phyloP scores from a whole-genome alignment of 2,797 vertebrate species.

The Mycteria americana region DNA sequence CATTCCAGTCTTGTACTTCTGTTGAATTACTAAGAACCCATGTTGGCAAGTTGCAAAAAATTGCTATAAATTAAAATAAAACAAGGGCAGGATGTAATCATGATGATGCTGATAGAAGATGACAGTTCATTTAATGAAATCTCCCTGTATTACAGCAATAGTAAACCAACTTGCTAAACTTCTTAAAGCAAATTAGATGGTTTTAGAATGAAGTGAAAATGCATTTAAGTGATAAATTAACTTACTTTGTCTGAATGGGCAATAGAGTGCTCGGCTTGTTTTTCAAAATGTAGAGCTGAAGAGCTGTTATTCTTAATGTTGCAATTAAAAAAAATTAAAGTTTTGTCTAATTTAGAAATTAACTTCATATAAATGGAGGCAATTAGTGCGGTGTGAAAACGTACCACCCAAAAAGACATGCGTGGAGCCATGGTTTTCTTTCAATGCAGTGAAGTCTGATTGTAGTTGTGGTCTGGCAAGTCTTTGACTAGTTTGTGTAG shows the following conservation, averaged over 20 bases:
- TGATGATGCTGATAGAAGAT: constrained; percentile 23
- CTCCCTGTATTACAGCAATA: not conserved
- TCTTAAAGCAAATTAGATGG: not conserved
- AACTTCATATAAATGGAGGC: not conserved
- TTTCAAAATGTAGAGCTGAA: not conserved
- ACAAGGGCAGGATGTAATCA: not conserved
- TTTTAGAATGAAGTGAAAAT: constrained; percentile 21
- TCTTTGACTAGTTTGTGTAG: not conserved
- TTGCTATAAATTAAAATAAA: constrained; percentile 24
- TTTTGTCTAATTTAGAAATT: not conserved
- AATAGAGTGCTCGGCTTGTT: not conserved
- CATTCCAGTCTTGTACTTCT: not conserved
- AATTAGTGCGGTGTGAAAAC: not conserved
- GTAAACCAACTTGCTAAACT: constrained; percentile 14
- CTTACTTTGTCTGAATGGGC: not conserved
- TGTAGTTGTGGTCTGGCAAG: not conserved
- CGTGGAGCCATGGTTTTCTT: not conserved
- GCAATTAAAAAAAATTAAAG: not conserved
- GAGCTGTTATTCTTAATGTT: not conserved
- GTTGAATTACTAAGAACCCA: not conserved
- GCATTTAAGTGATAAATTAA: constrained; percentile 19
- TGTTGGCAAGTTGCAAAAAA: not conserved
- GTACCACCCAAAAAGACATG: not conserved
- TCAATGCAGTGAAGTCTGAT: not conserved
- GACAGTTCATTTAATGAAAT: constrained; percentile 19